Conservation (phyloP, 2,113 vertebrate genomes). For the Pterophyllum scalare region DNA sequence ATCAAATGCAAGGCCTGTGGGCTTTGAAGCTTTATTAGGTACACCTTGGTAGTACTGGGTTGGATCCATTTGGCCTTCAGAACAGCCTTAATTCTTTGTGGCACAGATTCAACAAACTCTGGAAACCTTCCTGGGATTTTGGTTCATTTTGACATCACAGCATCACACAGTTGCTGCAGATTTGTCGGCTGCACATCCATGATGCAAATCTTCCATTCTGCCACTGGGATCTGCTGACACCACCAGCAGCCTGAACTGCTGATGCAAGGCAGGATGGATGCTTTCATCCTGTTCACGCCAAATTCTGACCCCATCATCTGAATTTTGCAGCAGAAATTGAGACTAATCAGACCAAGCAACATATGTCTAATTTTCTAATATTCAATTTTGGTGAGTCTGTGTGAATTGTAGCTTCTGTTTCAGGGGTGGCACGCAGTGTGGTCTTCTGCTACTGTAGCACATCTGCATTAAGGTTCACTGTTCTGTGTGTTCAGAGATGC, state of each 20-base stretch:
- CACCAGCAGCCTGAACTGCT: not conserved
- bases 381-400: not conserved
- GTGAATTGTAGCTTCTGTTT: not conserved
- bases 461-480: not conserved
- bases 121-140: not conserved
- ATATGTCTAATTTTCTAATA: not conserved
- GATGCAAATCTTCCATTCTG: not conserved
- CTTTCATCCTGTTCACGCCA: no score
- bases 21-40: not conserved
- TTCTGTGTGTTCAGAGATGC: not conserved
- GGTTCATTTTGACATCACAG: no score
- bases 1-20: not conserved
- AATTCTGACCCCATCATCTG: not conserved
- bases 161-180: not conserved
- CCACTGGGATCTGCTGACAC: not conserved
- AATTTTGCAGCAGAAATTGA: not conserved
- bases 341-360: not conserved
- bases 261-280: not conserved
- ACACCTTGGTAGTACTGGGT: no score
- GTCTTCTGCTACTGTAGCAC: not conserved
- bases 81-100: no score
- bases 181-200: not conserved
- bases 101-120: not conserved
- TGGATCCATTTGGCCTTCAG: no score
- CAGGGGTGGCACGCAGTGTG: not conserved